Conservation (phyloP, 2,113 vertebrate genomes). For the Nannobrachium achirus region DNA sequence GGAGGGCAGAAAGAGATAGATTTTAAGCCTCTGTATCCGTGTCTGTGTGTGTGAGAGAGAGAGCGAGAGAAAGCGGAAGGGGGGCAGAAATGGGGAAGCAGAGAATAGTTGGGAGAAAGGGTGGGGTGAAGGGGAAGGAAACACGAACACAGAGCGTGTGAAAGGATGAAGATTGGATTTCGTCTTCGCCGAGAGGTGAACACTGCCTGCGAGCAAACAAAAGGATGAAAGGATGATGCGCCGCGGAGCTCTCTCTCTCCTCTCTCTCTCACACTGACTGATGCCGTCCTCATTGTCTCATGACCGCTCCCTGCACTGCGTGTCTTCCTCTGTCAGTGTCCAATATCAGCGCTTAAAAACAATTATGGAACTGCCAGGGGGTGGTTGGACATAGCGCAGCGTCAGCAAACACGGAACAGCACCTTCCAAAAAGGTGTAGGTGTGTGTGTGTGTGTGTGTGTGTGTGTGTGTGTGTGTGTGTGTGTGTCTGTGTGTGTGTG, state of each 20-base stretch:
- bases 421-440: conserved; percentile 36
- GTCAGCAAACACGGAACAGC: conserved; percentile 62
- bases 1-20: conserved; percentile 20
- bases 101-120: conserved; percentile 37
- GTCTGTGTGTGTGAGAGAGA: conserved; percentile 23
- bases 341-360: conserved; percentile 63
- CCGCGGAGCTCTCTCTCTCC: conserved; percentile 14
- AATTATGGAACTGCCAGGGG: conserved; percentile 66
- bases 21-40: too few species aligned
- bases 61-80: conserved; percentile 8
- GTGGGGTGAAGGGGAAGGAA: conserved; percentile 23
- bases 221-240: conserved; percentile 68
- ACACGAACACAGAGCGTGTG: conserved; percentile 36
- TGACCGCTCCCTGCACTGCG: neutral
- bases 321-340: conserved; percentile 30
- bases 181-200: conserved; percentile 50
- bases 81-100: conserved; percentile 18
- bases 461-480: too few species aligned
- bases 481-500: too few species aligned
- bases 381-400: conserved; percentile 29
- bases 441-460: too few species aligned
- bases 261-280: neutral
- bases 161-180: conserved; percentile 74
- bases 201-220: conserved; percentile 62
- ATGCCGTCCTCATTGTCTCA: neutral